Conservation (phyloP, 2,888 invertebrate species). For the Crocallis elinguaria region DNA sequence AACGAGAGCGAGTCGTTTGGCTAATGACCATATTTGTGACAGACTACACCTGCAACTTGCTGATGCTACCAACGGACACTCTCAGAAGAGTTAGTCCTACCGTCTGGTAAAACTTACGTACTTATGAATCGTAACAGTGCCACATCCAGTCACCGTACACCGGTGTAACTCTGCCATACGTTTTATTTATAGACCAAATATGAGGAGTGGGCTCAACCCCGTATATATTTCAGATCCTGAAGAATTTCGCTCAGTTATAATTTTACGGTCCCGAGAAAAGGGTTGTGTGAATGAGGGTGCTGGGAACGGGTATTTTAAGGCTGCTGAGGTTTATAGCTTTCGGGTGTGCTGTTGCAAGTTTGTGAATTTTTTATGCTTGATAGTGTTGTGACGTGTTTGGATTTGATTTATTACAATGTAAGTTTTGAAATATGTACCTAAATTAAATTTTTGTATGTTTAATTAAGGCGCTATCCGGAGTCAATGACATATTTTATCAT, state of each 20-base stretch:
- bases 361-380: too few relatives aligned
- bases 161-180: slow-evolving; percentile 1
- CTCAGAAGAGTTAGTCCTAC: too few relatives aligned
- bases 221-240: slow-evolving; percentile 39
- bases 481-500: too few relatives aligned
- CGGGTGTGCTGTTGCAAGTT: background rate
- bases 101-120: background rate
- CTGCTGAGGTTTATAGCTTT: background rate
- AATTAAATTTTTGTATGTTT: too few relatives aligned
- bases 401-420: too few relatives aligned
- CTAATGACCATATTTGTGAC: too few relatives aligned
- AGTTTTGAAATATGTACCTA: too few relatives aligned
- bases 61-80: too few relatives aligned
- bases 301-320: background rate
- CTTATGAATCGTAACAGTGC: background rate
- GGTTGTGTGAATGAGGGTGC: slow-evolving; percentile 7
- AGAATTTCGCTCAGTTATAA: slow-evolving; percentile 32
- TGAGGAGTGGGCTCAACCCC: slow-evolving; percentile 25
- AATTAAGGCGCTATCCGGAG: too few relatives aligned
- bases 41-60: too few relatives aligned
- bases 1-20: too few relatives aligned
- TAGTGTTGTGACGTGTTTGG: too few relatives aligned
- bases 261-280: slow-evolving; percentile 11
- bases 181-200: slow-evolving; percentile 19
- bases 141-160: slow-evolving; percentile 10